phyloP scores from a whole-genome alignment of 1,140 invertebrate species.

The Drosophila littoralis region DNA sequence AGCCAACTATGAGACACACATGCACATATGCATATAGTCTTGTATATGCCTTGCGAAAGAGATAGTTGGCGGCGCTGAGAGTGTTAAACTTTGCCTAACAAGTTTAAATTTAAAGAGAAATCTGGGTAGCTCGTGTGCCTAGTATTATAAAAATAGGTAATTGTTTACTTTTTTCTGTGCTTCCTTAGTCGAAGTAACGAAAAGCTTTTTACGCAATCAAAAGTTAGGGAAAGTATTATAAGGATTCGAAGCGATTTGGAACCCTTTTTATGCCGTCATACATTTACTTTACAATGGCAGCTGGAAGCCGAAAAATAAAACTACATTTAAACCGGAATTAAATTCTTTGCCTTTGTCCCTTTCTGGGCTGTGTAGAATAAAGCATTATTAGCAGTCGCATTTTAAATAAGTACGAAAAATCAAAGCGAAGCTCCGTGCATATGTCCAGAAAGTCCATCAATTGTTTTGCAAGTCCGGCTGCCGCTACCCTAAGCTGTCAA shows the following conservation, averaged over 20 bases:
- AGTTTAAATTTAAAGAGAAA: conserved; percentile 4
- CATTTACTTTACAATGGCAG: background rate
- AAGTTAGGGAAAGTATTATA: conserved; percentile 19
- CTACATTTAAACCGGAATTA: conserved; percentile 44
- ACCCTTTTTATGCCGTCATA: conserved; percentile 34
- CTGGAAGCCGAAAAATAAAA: conserved; percentile 47
- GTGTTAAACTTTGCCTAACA: background rate
- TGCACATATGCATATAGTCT: conserved; percentile 1
- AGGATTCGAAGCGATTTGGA: conserved; percentile 14
- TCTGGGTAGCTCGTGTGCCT: background rate
- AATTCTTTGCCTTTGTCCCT: conserved; percentile 35
- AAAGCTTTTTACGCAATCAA: conserved; percentile 15
- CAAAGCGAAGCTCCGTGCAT: conserved; percentile 46
- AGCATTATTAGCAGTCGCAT: conserved; percentile 56
- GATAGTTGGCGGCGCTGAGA: background rate
- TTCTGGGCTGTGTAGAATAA: conserved; percentile 21
- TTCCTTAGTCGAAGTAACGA: background rate
- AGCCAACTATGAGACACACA: conserved; percentile 31
- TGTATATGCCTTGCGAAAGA: background rate
- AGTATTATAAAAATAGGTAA: background rate
- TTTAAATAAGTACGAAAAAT: conserved; percentile 49
- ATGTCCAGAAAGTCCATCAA: conserved; percentile 62
- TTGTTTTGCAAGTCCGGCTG: conserved; percentile 43
- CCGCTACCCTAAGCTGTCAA: conserved; percentile 60
- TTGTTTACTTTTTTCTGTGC: background rate